These are phyloP conservation scores for Oxytorus armatus DNA, from an alignment of 2,888 invertebrate genomes.

Conservation along the genomic window DNA sequence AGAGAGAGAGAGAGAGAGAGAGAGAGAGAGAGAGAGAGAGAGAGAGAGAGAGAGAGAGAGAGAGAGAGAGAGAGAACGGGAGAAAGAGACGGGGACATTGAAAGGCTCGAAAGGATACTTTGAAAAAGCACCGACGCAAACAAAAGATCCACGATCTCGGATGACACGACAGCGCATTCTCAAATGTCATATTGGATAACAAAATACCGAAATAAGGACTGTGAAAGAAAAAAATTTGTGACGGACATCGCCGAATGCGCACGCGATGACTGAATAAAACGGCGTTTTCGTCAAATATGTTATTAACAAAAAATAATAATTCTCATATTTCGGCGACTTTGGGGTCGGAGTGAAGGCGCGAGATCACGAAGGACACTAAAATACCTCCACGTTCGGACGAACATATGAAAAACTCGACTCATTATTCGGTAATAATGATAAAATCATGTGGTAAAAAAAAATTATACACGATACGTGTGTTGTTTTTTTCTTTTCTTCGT, in stretches of 20 bases:
- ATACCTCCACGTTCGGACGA: background rate
- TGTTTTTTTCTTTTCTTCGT: background rate
- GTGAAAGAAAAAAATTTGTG: slow-evolving; percentile 4
- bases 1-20: background rate
- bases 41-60: slow-evolving; percentile 1
- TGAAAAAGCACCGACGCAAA: slow-evolving; percentile 49
- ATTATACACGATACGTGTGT: slow-evolving; percentile 2
- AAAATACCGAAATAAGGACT: slow-evolving; percentile 51
- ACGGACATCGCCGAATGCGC: slow-evolving; percentile 29
- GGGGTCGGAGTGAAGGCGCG: slow-evolving; percentile 1
- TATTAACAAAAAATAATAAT: slow-evolving; percentile 21
- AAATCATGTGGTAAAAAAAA: background rate
- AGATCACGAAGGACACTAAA: slow-evolving; percentile 23
- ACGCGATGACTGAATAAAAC: slow-evolving; percentile 38
- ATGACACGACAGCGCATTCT: slow-evolving; percentile 50
- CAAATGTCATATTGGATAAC: slow-evolving; percentile 45
- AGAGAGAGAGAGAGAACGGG: slow-evolving; percentile 6
- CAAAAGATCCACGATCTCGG: slow-evolving; percentile 39
- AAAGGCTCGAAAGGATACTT: slow-evolving; percentile 42
- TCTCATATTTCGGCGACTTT: slow-evolving; percentile 2
- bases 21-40: background rate
- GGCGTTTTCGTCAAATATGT: slow-evolving; percentile 11
- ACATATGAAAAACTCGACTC: slow-evolving; percentile 16
- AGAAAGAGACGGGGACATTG: background rate
- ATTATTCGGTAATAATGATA: slow-evolving; percentile 24